Evolutionary conservation across 2,797 vertebrate genomes (phyloP).

Genomic region (Eidolon dupreanum): DNA sequence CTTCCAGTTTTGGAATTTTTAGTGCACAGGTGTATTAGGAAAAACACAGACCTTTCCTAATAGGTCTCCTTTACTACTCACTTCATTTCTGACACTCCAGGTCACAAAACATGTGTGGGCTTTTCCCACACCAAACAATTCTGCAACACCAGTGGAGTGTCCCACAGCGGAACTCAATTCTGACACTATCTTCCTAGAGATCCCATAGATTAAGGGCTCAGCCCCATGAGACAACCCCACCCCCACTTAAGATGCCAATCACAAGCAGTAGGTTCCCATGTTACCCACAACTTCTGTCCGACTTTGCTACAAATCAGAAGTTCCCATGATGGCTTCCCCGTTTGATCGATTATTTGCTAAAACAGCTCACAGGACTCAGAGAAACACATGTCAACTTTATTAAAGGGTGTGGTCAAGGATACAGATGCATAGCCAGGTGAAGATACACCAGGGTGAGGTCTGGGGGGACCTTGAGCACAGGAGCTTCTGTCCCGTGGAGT

Average conservation of each 20-base stretch:
- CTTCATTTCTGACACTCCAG: too few relatives aligned
- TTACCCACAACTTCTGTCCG: not conserved
- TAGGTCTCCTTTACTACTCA: not conserved
- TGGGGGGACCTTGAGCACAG: not conserved
- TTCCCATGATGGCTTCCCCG: not conserved
- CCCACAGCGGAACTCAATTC: not conserved
- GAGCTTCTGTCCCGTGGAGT: not conserved
- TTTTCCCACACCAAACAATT: not conserved
- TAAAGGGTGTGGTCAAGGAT: too few relatives aligned
- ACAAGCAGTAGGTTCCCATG: not conserved
- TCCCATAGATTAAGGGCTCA: not conserved
- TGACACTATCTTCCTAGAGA: not conserved
- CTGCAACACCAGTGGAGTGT: not conserved
- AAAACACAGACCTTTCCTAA: not conserved
- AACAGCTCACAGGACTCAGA: not conserved
- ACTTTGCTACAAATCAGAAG: too few relatives aligned
- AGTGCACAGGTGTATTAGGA: not conserved
- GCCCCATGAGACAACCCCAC: not conserved
- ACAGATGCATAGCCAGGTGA: not conserved
- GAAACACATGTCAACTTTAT: not conserved
- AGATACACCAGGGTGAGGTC: not conserved
- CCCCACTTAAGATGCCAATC: not conserved
- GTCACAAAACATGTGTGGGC: not conserved
- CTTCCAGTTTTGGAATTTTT: not conserved
- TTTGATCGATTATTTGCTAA: not conserved